Evolutionary conservation across 2,888 invertebrate genomes (phyloP).

Genomic region (Amphipoea lucens): DNA sequence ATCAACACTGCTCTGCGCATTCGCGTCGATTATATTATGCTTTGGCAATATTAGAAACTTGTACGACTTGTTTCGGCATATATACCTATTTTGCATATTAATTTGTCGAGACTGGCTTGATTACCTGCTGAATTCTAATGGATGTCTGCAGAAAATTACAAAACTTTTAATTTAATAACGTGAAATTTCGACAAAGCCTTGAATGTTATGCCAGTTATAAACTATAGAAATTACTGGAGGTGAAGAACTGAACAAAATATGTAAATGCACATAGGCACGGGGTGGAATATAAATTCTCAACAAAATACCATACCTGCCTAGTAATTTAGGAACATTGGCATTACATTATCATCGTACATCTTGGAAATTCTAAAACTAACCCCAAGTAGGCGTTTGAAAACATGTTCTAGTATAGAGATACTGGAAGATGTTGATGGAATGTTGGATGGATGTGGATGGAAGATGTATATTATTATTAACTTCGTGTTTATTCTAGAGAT

Average conservation of each 20-base stretch:
- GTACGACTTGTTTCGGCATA: conserved; percentile 51
- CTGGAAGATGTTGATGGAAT: not conserved
- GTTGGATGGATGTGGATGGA: not conserved
- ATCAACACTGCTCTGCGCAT: conserved; percentile 66
- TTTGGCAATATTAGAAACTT: conserved; percentile 62
- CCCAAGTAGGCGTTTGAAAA: conserved; percentile 16
- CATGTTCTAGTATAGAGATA: conserved; percentile 3
- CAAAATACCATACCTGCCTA: not conserved
- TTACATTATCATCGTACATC: not conserved
- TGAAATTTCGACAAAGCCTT: conserved; percentile 18
- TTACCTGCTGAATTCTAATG: conserved; percentile 27
- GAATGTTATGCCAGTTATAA: not conserved
- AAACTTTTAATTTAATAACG: conserved; percentile 10
- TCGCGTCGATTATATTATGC: conserved; percentile 64
- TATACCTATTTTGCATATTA: conserved; percentile 55
- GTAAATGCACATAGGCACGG: not conserved
- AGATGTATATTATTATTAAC: no score
- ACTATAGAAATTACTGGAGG: not conserved
- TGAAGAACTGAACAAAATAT: not conserved
- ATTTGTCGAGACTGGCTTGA: conserved; percentile 42
- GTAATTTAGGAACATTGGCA: not conserved
- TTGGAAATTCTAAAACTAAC: not conserved
- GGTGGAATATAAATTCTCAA: not conserved
- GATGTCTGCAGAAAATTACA: conserved; percentile 25
- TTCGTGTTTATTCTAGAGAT: not conserved